Evolutionary conservation across 2,888 invertebrate genomes (phyloP).

Genomic region (Diaperis boleti): DNA sequence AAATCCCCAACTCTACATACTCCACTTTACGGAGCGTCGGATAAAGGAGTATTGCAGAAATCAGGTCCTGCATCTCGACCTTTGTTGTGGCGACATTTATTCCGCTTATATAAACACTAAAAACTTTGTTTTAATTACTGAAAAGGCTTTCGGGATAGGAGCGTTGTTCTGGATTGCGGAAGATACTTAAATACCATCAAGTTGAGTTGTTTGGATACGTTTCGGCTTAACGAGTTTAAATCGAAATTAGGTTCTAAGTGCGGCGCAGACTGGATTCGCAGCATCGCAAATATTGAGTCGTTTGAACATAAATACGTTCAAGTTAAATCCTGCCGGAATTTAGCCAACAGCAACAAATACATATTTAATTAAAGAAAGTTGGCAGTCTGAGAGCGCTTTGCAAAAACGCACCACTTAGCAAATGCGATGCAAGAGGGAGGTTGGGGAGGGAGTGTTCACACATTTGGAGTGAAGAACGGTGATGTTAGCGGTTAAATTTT

Average conservation of each 20-base stretch:
- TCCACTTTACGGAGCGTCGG: constrained; percentile 17
- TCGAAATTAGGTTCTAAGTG: constrained; percentile 9
- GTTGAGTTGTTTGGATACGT: constrained; percentile 6
- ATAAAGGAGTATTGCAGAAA: constrained; percentile 21
- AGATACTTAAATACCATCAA: not conserved
- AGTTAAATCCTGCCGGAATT: not conserved
- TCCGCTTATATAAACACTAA: not conserved
- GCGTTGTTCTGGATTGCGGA: not conserved
- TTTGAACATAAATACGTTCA: constrained; percentile 1
- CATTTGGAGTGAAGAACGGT: not conserved
- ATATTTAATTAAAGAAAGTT: constrained; percentile 1
- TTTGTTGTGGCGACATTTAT: constrained; percentile 9
- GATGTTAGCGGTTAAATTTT: too few relatives aligned
- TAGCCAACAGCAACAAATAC: constrained; percentile 1
- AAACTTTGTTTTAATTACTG: constrained; percentile 17
- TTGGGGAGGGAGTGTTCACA: not conserved
- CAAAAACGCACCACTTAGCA: not conserved
- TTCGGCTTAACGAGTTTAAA: constrained; percentile 5
- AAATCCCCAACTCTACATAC: constrained; percentile 16
- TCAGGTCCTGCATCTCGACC: constrained; percentile 11
- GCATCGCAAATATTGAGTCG: constrained; percentile 1
- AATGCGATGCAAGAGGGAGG: not conserved
- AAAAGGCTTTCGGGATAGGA: not conserved
- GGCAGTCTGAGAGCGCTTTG: not conserved
- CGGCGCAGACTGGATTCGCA: not conserved